phyloP scores from a whole-genome alignment of 1,140 invertebrate species.

The Ips typographus region DNA sequence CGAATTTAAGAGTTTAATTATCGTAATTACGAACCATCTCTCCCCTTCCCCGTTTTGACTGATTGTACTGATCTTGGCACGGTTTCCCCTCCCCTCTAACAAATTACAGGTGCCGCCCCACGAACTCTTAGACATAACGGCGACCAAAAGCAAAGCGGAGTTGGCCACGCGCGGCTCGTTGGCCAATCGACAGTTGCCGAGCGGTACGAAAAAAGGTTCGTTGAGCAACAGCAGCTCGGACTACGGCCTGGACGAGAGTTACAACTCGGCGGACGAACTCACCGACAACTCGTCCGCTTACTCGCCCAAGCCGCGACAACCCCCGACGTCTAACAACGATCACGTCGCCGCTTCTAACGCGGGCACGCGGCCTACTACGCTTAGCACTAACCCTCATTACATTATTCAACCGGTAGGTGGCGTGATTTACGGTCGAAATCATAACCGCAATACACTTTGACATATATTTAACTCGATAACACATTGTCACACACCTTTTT shows the following conservation, averaged over 20 bases:
- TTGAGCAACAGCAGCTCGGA: slow-evolving; percentile 59
- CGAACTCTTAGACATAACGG: slow-evolving; percentile 83
- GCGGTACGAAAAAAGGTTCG: slow-evolving; percentile 51
- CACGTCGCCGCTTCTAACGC: not conserved
- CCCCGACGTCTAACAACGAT: not conserved
- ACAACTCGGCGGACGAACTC: slow-evolving; percentile 68
- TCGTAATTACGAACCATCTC: no score
- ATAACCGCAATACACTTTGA: not conserved
- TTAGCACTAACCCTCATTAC: slow-evolving; percentile 38
- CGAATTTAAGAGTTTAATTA: no score
- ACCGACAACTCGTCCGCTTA: slow-evolving; percentile 52
- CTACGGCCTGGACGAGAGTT: slow-evolving; percentile 70
- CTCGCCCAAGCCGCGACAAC: slow-evolving; percentile 48
- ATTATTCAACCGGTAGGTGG: slow-evolving; percentile 35
- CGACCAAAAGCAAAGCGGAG: slow-evolving; percentile 85
- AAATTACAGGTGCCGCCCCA: slow-evolving; percentile 66
- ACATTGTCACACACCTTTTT: no score
- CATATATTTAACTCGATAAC: no score
- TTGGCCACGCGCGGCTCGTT: slow-evolving; percentile 71
- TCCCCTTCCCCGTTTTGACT: no score
- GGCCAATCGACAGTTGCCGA: slow-evolving; percentile 57
- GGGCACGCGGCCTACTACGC: slow-evolving; percentile 32
- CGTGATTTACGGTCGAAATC: not conserved
- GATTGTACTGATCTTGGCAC: no score
- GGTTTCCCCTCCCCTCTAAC: not conserved